A percentile compares a stretch with the other conserved stretches of the same genome.
Conservation (phyloP, 2,113 vertebrate genomes). For the Neomonachus schauinslandi region DNA sequence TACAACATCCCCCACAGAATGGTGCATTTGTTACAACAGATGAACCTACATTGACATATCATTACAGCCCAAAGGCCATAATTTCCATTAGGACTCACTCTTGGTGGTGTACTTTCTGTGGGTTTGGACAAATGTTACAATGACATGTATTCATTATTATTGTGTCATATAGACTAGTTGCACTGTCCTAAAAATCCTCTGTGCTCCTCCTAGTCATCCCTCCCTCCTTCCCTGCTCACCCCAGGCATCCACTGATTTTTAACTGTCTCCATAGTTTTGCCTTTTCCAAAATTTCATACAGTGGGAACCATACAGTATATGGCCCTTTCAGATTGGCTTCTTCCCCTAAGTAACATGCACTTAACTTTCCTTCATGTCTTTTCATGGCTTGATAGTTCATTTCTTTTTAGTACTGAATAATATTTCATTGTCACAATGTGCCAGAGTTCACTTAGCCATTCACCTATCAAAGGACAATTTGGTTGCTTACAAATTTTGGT, state of each 20-base stretch:
- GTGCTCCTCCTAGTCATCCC: background rate
- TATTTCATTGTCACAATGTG: background rate
- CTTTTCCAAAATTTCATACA: background rate
- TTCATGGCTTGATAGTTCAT: background rate
- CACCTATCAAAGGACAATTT: background rate
- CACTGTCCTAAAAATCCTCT: background rate
- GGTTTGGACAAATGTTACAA: background rate
- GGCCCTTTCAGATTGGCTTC: background rate
- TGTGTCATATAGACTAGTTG: background rate
- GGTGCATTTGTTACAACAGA: background rate
- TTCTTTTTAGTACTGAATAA: background rate
- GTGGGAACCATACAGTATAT: background rate
- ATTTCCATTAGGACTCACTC: background rate
- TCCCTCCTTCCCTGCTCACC: background rate
- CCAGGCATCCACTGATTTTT: background rate
- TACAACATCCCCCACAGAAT: too few relatives aligned
- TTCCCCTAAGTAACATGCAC: background rate
- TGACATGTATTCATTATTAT: background rate
- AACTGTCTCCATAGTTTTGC: background rate
- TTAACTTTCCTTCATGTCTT: background rate
- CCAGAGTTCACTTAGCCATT: background rate
- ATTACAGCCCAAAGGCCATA: background rate
- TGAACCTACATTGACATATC: background rate
- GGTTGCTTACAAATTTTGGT: background rate
- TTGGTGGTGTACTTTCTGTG: background rate